phyloP scores from a whole-genome alignment of 2,888 invertebrate species.

The Ennomos fuscantarius region DNA sequence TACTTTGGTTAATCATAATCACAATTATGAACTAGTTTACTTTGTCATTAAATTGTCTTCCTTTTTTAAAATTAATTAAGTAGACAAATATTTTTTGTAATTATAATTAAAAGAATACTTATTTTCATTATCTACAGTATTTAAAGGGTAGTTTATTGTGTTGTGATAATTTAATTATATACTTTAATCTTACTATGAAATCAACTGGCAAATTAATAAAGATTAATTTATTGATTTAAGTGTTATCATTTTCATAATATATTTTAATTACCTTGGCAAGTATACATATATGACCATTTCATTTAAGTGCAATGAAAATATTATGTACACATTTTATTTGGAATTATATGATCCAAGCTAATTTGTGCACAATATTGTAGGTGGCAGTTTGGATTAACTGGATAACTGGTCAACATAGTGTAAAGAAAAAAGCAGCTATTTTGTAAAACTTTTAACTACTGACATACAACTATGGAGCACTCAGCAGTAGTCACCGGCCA shows the following conservation, averaged over 20 bases:
- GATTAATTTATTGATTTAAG: not conserved
- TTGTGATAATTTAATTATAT: slow-evolving; percentile 34
- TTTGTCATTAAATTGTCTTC: slow-evolving; percentile 23
- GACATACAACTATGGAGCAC: too few relatives aligned
- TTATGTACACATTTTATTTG: not conserved
- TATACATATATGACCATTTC: too few relatives aligned
- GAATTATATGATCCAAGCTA: too few relatives aligned
- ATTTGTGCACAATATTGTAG: too few relatives aligned
- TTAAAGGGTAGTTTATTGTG: slow-evolving; percentile 17
- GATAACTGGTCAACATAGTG: too few relatives aligned
- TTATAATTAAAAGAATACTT: slow-evolving; percentile 20
- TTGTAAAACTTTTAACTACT: too few relatives aligned
- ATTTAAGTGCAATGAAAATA: not conserved
- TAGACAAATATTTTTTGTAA: slow-evolving; percentile 34
- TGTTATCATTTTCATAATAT: too few relatives aligned
- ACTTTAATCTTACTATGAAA: slow-evolving; percentile 22
- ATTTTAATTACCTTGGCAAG: too few relatives aligned
- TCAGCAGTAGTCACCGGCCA: too few relatives aligned
- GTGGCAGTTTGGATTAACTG: too few relatives aligned
- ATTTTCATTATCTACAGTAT: slow-evolving; percentile 23
- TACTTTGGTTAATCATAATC: too few relatives aligned
- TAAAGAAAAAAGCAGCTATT: too few relatives aligned
- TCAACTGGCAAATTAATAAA: slow-evolving; percentile 22
- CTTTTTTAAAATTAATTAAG: slow-evolving; percentile 6
- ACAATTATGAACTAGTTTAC: not conserved